phyloP scores from a whole-genome alignment of 1,140 invertebrate species.

The Heliconius congener region DNA sequence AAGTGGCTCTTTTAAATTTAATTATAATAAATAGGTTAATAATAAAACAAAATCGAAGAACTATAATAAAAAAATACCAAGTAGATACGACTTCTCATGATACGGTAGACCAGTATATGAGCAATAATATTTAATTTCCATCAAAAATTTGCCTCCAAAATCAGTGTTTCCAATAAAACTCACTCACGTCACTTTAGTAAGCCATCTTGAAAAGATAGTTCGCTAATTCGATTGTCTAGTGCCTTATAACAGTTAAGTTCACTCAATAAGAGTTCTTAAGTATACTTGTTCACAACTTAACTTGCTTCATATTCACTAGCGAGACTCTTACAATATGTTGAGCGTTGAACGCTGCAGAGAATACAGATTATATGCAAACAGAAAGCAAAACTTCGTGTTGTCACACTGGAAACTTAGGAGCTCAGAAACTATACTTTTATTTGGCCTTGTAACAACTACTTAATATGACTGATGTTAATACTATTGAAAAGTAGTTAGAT shows the following conservation, averaged over 20 bases:
- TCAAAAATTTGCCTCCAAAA: no score
- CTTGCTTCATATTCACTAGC: slow-evolving; percentile 34
- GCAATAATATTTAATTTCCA: no score
- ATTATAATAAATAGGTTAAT: no score
- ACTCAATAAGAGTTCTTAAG: slow-evolving; percentile 36
- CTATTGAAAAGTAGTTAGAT: not conserved
- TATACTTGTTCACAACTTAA: slow-evolving; percentile 34
- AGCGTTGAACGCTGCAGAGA: slow-evolving; percentile 43
- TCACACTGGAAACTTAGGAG: slow-evolving; percentile 24
- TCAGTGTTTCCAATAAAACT: not conserved
- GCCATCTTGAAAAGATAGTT: not conserved
- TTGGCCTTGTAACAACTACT: not conserved
- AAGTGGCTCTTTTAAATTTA: no score
- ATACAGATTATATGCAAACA: slow-evolving; percentile 52
- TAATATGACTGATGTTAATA: not conserved
- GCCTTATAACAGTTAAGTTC: not conserved
- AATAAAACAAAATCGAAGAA: no score
- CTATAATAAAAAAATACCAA: no score
- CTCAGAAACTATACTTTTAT: not conserved
- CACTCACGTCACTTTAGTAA: not conserved
- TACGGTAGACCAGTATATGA: no score
- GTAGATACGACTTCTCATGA: no score
- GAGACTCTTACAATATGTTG: slow-evolving; percentile 50
- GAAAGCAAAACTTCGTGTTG: slow-evolving; percentile 21
- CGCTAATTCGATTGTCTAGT: slow-evolving; percentile 6